Base-by-base conservation (phyloP, 2,888 invertebrate genomes). In the Branchipolynoe longqiensis region DNA sequence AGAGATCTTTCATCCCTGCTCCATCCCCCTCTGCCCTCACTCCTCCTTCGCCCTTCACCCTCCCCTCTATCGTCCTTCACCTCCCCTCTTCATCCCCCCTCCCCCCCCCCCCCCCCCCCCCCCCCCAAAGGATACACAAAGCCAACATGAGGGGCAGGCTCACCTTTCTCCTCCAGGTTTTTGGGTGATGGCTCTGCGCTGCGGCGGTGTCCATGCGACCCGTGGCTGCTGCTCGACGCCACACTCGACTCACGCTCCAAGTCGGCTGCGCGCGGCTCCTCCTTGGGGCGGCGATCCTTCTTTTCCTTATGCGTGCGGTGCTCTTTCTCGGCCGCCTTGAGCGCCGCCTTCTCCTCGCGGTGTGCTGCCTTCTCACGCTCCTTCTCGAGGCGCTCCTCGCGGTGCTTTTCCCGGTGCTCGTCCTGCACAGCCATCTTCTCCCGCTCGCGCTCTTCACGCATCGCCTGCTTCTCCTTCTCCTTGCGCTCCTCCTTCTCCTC, bases 101-200 rank as follows among this genome's bases (percentile, higher is more conserved):
- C n/a, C n/a, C n/a, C n/a, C n/a, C n/a, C n/a, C n/a, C n/a, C n/a
- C n/a, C n/a, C n/a, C n/a, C n/a, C n/a, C n/a, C n/a, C n/a, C n/a
- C n/a, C n/a, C n/a, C n/a, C n/a, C n/a, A n/a, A n/a, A n/a, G n/a
- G n/a, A n/a, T n/a, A n/a, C n/a, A n/a, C n/a, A n/a, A n/a, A n/a
- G n/a, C n/a, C n/a, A n/a, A n/a, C n/a, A n/a, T n/a, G n/a, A n/a
- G n/a, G n/a, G n/a, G n/a, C n/a, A n/a, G n/a, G n/a, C 22, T 41
- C 78, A 92, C 92, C 92, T 91, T 92, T 90, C 85, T 93, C 93
- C 28, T 92, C 92, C 22, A 86, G 54, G 62, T 88, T 84, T 87
- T 90, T 89, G 6, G 92, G 90, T 3, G 91, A 91, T 4, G 89
- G 88, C 82, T 92, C 92, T 36, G 90, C 90, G 87, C 91, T 91